phyloP scores from a whole-genome alignment of 2,888 invertebrate genomes.

The Acanthopleura granulata region DNA sequence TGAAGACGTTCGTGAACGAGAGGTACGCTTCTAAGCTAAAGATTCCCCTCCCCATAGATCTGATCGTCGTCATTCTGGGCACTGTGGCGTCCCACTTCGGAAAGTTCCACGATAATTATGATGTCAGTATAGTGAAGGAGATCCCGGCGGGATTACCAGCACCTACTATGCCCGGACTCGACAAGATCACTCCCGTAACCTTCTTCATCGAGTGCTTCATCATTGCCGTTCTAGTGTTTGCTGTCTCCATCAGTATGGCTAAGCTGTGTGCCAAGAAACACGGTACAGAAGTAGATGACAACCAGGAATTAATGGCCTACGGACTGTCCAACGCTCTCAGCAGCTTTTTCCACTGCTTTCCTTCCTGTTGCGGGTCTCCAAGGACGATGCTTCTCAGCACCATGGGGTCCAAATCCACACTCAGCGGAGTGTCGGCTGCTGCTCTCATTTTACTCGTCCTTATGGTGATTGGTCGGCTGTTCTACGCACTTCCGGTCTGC shows the following conservation, averaged over 20 bases:
- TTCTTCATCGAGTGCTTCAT: conserved; percentile 43
- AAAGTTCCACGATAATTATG: conserved; percentile 35
- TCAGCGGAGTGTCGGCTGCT: conserved; percentile 47
- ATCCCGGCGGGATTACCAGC: conserved; percentile 53
- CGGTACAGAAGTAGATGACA: conserved; percentile 61
- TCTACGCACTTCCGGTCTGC: conserved; percentile 54
- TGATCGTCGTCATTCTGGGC: conserved; percentile 52
- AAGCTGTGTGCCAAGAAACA: conserved; percentile 63
- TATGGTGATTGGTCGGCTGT: conserved; percentile 53
- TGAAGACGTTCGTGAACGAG: conserved; percentile 54
- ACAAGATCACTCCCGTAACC: conserved; percentile 20
- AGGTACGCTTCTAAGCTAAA: conserved; percentile 46
- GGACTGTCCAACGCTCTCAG: conserved; percentile 61
- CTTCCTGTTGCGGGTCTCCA: conserved; percentile 63
- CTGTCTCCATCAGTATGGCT: conserved; percentile 56
- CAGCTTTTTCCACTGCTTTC: conserved; percentile 68
- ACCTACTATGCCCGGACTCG: conserved; percentile 44
- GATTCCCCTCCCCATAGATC: conserved; percentile 62
- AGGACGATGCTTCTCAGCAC: conserved; percentile 51
- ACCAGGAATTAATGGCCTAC: conserved; percentile 68
- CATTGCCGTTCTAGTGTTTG: conserved; percentile 47
- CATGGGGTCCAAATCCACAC: conserved; percentile 53
- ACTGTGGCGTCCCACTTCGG: conserved; percentile 52
- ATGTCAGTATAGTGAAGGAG: conserved; percentile 41
- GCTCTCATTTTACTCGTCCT: conserved; percentile 55